phyloP scores from a whole-genome alignment of 2,888 invertebrate genomes.

The Drosophila recens region DNA sequence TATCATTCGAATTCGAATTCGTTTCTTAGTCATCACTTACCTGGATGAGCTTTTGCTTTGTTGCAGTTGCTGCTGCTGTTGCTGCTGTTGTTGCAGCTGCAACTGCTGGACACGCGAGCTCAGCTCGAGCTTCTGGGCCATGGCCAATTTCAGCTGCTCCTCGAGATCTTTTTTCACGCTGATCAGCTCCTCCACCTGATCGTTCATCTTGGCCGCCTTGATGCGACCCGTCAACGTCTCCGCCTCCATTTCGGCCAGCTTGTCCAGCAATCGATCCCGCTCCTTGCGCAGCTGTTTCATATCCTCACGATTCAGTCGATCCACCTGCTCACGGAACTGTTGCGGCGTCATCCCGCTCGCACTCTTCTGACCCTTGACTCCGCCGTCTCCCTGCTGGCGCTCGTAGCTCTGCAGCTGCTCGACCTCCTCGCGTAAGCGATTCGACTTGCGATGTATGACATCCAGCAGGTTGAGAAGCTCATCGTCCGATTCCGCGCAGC shows the following conservation, averaged over 20 bases:
- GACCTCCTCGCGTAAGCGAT: slow-evolving; percentile 89
- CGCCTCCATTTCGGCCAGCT: slow-evolving; percentile 91
- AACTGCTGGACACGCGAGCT: slow-evolving; percentile 87
- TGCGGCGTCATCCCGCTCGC: slow-evolving; percentile 78
- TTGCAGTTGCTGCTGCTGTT: slow-evolving; percentile 53
- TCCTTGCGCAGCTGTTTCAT: slow-evolving; percentile 89
- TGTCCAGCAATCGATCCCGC: slow-evolving; percentile 90
- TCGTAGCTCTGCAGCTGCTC: slow-evolving; percentile 87
- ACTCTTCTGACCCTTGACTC: slow-evolving; percentile 44
- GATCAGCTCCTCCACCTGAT: slow-evolving; percentile 88
- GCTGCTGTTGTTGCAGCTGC: slow-evolving; percentile 82
- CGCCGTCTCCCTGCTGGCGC: slow-evolving; percentile 69
- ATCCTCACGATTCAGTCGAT: slow-evolving; percentile 86
- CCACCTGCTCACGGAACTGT: slow-evolving; percentile 83
- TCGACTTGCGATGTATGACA: slow-evolving; percentile 93
- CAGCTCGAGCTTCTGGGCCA: slow-evolving; percentile 87
- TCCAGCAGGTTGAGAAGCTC: slow-evolving; percentile 94
- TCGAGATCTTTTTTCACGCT: slow-evolving; percentile 87
- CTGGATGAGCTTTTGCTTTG: slow-evolving; percentile 84
- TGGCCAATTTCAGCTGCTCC: slow-evolving; percentile 87
- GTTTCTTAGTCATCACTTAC: slow-evolving; percentile 59
- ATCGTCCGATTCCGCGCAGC: slow-evolving; percentile 88
- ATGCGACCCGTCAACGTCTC: slow-evolving; percentile 89
- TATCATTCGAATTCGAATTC: neutral
- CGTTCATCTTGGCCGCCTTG: slow-evolving; percentile 88